Evolutionary conservation across 2,888 invertebrate genomes (phyloP).

Genomic region (Amblyteles armatorius): DNA sequence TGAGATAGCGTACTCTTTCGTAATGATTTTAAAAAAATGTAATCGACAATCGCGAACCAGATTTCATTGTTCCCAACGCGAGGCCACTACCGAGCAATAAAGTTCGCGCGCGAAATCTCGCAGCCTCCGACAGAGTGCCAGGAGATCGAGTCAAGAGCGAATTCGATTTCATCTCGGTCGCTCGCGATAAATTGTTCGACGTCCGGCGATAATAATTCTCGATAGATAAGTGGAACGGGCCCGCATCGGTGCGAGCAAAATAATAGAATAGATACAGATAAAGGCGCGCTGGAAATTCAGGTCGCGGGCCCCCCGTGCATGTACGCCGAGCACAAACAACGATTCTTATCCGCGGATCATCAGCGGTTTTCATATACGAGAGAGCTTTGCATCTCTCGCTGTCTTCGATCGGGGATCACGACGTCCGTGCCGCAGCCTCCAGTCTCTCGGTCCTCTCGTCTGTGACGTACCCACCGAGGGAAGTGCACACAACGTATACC

Average conservation of each 20-base stretch:
- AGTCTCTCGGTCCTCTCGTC: slow-evolving; percentile 22
- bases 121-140: neutral
- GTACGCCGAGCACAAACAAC: slow-evolving; percentile 32
- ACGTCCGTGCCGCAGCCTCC: slow-evolving; percentile 3
- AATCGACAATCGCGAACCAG: too few species aligned
- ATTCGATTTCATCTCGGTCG: slow-evolving; percentile 35
- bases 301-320: slow-evolving; percentile 39
- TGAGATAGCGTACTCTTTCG: too few species aligned
- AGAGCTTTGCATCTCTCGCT: slow-evolving; percentile 15
- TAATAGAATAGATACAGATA: slow-evolving; percentile 54
- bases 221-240: slow-evolving; percentile 53
- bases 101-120: neutral
- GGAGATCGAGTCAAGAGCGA: slow-evolving; percentile 39
- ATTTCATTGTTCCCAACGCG: too few species aligned
- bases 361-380: slow-evolving; percentile 9
- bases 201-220: slow-evolving; percentile 54
- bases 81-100: too few species aligned
- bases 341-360: slow-evolving; percentile 60
- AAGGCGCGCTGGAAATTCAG: slow-evolving; percentile 61
- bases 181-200: slow-evolving; percentile 45
- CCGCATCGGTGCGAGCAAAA: neutral
- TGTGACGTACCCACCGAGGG: slow-evolving; percentile 24
- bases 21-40: too few species aligned
- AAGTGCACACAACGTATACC: slow-evolving; percentile 43
- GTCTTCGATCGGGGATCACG: slow-evolving; percentile 46